Evolutionary conservation across 2,113 vertebrate species (phyloP).

Genomic region (Spheniscus mendiculus): DNA sequence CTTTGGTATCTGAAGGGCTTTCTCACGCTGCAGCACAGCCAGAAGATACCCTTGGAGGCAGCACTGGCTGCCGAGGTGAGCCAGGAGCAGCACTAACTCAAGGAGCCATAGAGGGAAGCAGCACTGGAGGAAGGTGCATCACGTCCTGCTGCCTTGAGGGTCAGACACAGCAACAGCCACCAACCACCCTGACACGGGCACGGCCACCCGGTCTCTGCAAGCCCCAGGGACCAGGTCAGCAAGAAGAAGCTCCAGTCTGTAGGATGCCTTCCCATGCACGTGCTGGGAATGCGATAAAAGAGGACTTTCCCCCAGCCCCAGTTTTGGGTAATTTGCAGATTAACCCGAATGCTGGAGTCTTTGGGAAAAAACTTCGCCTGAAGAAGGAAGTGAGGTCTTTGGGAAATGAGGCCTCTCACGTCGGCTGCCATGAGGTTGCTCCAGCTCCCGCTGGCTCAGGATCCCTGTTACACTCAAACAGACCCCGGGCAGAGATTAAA

Average conservation of each 20-base stretch:
- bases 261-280: accelerated
- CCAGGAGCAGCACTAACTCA: background rate
- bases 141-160: background rate
- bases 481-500: background rate
- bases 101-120: background rate
- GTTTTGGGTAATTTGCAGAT: background rate
- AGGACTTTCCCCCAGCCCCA: background rate
- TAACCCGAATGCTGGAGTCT: background rate
- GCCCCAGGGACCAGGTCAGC: background rate
- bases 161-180: background rate
- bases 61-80: background rate
- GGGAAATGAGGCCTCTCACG: background rate
- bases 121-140: background rate
- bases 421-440: background rate
- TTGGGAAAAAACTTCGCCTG: background rate
- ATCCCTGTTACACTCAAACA: background rate
- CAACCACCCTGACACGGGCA: background rate
- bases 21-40: background rate
- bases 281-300: background rate
- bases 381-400: background rate
- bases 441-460: background rate
- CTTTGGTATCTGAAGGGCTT: background rate
- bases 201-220: accelerated
- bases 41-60: background rate
- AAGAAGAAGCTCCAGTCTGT: background rate